phyloP scores from a whole-genome alignment of 1,140 invertebrate genomes.

The Lasioglossum baleicum region DNA sequence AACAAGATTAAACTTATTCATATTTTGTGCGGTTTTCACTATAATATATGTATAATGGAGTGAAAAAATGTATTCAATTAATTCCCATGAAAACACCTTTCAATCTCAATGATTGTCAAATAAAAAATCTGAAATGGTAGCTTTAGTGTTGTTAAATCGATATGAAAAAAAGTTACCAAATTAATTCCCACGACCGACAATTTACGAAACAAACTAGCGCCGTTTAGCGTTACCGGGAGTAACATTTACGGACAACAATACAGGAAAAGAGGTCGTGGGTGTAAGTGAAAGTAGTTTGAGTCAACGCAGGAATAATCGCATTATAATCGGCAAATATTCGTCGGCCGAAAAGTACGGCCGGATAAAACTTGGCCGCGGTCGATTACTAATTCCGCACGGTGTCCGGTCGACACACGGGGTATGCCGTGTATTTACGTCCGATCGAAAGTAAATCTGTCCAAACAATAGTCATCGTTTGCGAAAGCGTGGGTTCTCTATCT shows the following conservation, averaged over 20 bases:
- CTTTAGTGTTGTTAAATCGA: too few species aligned
- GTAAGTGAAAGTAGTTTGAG: slow-evolving; percentile 6
- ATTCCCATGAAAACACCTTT: too few species aligned
- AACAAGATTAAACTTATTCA: too few species aligned
- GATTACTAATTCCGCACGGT: not conserved
- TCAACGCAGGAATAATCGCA: not conserved
- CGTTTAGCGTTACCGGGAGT: not conserved
- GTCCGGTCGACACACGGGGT: too few species aligned
- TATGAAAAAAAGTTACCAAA: too few species aligned
- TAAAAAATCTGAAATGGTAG: too few species aligned
- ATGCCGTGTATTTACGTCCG: not conserved
- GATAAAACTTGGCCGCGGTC: not conserved
- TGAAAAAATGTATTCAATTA: too few species aligned
- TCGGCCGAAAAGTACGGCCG: not conserved
- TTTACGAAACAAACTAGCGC: too few species aligned
- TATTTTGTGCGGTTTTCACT: too few species aligned
- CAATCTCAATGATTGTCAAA: too few species aligned
- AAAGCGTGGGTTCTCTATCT: not conserved
- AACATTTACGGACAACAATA: not conserved
- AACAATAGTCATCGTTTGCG: not conserved
- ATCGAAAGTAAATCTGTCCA: not conserved
- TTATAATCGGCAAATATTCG: not conserved
- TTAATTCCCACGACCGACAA: too few species aligned
- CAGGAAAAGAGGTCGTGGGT: not conserved
- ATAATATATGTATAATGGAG: too few species aligned